These are phyloP conservation scores for Iguana delicatissima DNA, from an alignment of 2,797 vertebrate species.

Conservation along the genomic window DNA sequence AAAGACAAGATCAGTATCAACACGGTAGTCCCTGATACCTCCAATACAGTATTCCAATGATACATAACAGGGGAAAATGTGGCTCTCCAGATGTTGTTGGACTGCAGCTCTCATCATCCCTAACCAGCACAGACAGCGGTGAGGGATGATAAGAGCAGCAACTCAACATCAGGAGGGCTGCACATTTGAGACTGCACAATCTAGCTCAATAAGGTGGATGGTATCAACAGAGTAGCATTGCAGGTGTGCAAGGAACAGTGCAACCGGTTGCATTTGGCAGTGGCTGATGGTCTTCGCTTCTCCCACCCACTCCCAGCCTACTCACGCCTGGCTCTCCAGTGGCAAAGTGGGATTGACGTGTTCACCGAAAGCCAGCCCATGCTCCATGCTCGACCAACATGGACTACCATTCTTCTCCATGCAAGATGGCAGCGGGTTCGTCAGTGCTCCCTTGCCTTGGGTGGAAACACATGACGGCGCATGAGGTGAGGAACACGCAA, in stretches of 20 bases:
- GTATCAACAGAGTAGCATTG: not conserved
- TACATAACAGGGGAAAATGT: not conserved
- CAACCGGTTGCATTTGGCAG: not conserved
- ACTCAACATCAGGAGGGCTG: not conserved
- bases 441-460: not conserved
- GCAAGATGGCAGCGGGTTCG: not conserved
- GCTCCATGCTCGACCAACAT: constrained; percentile 80
- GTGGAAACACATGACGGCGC: not conserved
- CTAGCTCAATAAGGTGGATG: no score
- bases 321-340: constrained; percentile 98
- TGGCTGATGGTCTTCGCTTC: not conserved
- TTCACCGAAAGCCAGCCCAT: constrained; percentile 87
- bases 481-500: not conserved
- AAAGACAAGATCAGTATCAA: no score
- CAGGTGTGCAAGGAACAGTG: not conserved
- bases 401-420: not conserved
- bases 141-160: not conserved
- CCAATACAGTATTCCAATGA: no score
- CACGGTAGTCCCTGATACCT: no score
- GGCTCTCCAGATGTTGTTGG: not conserved
- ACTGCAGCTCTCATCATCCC: no score
- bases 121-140: no score
- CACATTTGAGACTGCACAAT: not conserved
- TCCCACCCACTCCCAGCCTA: constrained; percentile 60
- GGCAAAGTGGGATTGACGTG: constrained; percentile 92